phyloP scores from a whole-genome alignment of 2,113 vertebrate species.

The Semicossyphus pulcher region DNA sequence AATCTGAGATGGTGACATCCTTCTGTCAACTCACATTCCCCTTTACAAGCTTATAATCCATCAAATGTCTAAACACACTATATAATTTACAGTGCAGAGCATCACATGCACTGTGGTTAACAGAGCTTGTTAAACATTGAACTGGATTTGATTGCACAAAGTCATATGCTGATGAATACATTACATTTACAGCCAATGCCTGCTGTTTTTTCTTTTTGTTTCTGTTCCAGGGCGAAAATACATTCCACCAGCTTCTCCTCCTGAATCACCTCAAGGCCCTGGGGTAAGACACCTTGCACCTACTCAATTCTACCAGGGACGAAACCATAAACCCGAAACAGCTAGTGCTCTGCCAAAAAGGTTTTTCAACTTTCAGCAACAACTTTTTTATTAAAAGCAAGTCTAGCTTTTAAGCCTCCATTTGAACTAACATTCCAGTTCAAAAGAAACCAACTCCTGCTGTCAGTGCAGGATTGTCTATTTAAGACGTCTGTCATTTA shows the following conservation, averaged over 20 bases:
- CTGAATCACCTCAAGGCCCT: constrained; percentile 83
- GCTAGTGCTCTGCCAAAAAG: background rate
- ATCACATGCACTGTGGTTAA: constrained; percentile 7
- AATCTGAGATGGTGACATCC: constrained; percentile 24
- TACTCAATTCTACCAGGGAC: background rate
- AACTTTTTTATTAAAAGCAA: background rate
- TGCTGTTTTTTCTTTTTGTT: background rate
- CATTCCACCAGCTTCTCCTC: constrained; percentile 46
- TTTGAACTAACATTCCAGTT: background rate
- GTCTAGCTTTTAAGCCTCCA: background rate
- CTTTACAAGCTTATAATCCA: constrained; percentile 21
- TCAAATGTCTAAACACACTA: constrained; percentile 18
- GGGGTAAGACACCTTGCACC: constrained; percentile 84
- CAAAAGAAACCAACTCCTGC: background rate
- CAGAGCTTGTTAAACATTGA: constrained; percentile 35
- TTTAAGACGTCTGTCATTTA: background rate
- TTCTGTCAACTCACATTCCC: constrained; percentile 13
- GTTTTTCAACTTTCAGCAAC: background rate
- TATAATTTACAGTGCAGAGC: constrained; percentile 28
- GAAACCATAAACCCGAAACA: background rate
- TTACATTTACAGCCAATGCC: too few relatives aligned
- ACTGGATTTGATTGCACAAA: constrained; percentile 11
- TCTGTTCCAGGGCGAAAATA: constrained; percentile 61
- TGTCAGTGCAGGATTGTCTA: background rate
- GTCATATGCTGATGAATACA: background rate